Evolutionary conservation across 2,888 invertebrate species (phyloP), one percentile per base, ranked within the genome.

Genomic region (Iphiclides podalirius): DNA sequence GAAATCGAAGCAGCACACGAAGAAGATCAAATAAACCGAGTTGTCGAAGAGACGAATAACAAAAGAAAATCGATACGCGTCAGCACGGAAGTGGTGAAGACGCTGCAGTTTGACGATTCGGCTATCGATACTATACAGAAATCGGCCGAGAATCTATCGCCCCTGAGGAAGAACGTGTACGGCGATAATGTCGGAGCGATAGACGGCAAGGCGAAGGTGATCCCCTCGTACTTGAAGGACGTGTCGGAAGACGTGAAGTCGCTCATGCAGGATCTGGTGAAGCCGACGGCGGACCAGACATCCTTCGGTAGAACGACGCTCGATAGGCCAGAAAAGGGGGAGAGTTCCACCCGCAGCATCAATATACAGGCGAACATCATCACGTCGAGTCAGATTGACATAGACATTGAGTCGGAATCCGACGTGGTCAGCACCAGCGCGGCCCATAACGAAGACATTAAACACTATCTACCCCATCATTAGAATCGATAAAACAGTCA

Each of bases 201-300:
- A 26, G 75, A 78, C 1, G 51, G 17, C 2, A 80, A 78, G 54
- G 46, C 53, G 0, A 76, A 72, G 55, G 85, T 84, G 0, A 87
- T 88, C 23, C 88, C 87, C 0, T 57, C 66, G 0, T 82, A 72
- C 46, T 56, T 79, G 37, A n/a, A n/a, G n/a, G 73, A 79, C 4
- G 72, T 81, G 0, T 66, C 79, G 0, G 77, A 83, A 7, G 74
- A 68, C 1, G 60, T 87, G 0, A 87, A 88, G 44, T 70, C 73
- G 1, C 58, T 87, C 1, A 84, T 87, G 83, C 57, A 63, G 1
- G 88, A 88, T 57, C 59, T 87, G 14, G 76, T 82, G 0, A 86
- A 88, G 47, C 88, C 88, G 0, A 66, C 69, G 39, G 62, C 67
- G 0, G 83, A 85, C 16, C 55, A 58, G 0, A 4, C 70, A 20